These are phyloP conservation scores for Petrolisthes manimaculis DNA, from an alignment of 2,888 invertebrate genomes.

Conservation along the genomic window DNA sequence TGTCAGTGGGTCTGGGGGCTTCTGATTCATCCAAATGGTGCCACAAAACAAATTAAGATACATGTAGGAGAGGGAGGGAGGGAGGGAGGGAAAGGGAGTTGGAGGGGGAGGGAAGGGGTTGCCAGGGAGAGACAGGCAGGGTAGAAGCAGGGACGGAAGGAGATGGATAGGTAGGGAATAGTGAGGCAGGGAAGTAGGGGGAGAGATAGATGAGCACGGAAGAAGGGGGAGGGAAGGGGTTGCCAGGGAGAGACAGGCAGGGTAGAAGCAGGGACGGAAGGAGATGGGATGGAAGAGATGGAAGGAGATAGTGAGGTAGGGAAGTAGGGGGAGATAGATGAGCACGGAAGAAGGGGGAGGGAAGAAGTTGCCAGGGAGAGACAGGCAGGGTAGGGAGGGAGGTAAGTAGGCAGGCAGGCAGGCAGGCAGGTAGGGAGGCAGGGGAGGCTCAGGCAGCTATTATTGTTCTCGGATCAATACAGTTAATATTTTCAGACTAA, in stretches of 20 bases:
- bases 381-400: background rate
- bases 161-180: background rate
- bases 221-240: background rate
- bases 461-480: too few species aligned
- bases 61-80: background rate
- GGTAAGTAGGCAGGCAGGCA: background rate
- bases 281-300: background rate
- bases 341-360: background rate
- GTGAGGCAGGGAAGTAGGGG: background rate
- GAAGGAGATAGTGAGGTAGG: background rate
- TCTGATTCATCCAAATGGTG: too few species aligned
- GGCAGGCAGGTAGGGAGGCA: background rate
- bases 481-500: too few species aligned
- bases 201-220: background rate
- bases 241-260: background rate
- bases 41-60: too few species aligned
- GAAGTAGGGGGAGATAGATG: background rate
- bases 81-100: background rate
- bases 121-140: background rate
- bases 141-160: background rate
- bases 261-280: background rate
- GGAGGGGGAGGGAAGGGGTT: background rate
- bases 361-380: background rate
- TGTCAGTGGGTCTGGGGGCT: too few species aligned
- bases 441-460: background rate